Evolutionary conservation across 2,797 vertebrate genomes (phyloP).

Genomic region (Coracias cyanogaster): DNA sequence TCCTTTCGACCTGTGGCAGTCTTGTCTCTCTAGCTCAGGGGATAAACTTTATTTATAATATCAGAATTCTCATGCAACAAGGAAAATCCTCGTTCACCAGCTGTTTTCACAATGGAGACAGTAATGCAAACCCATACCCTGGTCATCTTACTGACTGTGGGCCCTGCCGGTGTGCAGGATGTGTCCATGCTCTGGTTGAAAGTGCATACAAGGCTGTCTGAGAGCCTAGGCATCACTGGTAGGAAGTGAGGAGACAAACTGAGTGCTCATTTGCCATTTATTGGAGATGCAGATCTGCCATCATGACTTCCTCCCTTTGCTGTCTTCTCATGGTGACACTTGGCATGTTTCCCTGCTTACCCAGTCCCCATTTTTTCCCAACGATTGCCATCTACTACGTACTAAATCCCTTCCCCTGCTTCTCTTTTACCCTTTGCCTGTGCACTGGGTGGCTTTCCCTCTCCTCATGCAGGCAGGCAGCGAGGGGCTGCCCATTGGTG

Average conservation of each 20-base stretch:
- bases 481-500: neutral
- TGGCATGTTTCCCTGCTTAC: neutral
- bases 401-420: neutral
- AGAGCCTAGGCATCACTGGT: neutral
- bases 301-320: neutral
- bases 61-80: neutral
- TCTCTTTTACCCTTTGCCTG: neutral
- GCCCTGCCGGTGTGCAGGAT: accelerated
- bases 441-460: neutral
- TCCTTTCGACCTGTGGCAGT: neutral
- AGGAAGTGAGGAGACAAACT: neutral
- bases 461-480: neutral
- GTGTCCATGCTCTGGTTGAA: neutral
- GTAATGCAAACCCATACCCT: neutral
- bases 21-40: neutral
- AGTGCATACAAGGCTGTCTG: neutral
- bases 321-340: neutral
- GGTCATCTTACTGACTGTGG: neutral
- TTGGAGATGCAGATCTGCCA: too few relatives aligned
- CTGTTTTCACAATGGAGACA: neutral
- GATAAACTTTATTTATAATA: neutral
- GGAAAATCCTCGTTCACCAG: neutral
- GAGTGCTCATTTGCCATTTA: neutral
- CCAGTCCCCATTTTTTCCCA: neutral
- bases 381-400: neutral